Evolutionary conservation across 2,797 vertebrate species (phyloP).

Genomic region (Agapornis canus): DNA sequence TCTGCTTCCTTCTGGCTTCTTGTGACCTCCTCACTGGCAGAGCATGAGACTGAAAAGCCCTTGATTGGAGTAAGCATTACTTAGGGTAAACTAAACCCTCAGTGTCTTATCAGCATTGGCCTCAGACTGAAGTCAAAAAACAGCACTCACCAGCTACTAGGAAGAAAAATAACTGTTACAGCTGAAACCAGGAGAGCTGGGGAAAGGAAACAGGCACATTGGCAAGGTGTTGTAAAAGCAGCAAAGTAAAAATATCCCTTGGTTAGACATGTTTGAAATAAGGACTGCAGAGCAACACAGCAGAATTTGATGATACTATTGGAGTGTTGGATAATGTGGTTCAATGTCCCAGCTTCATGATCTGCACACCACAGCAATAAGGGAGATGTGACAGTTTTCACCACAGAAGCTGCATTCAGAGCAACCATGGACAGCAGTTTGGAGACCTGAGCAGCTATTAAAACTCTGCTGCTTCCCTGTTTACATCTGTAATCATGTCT

Average conservation of each 20-base stretch:
- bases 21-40: not conserved
- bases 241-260: not conserved
- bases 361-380: not conserved
- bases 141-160: not conserved
- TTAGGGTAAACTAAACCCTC: not conserved
- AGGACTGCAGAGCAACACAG: not conserved
- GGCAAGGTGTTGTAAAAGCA: not conserved
- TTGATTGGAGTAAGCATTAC: not conserved
- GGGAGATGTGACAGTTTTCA: not conserved
- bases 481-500: not conserved
- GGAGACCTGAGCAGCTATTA: not conserved
- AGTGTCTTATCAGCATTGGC: not conserved
- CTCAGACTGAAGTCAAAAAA: not conserved
- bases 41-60: not conserved
- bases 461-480: not conserved
- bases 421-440: not conserved
- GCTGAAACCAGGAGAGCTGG: not conserved
- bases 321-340: not conserved
- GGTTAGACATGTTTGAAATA: not conserved
- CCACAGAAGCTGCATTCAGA: not conserved
- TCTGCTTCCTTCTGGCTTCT: not conserved
- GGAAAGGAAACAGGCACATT: not conserved
- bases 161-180: not conserved
- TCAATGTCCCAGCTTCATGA: not conserved
- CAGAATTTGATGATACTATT: not conserved